Percentiles rank a stretch among this genome's conserved stretches.
These are phyloP conservation scores for Tipula unca DNA, from an alignment of 2,888 invertebrate genomes.

Conservation along the genomic window DNA sequence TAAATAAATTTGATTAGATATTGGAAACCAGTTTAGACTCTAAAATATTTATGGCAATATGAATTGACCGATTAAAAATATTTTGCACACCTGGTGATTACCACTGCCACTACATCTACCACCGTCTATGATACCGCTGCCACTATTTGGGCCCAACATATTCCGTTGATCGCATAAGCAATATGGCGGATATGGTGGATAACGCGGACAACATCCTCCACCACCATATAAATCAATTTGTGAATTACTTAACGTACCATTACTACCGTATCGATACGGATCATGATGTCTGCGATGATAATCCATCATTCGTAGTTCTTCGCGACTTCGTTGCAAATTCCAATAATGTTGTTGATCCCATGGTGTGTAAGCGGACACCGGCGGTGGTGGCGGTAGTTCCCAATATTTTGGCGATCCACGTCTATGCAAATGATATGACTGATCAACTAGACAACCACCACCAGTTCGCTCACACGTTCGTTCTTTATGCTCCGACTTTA, in stretches of 20 bases:
- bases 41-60: neutral
- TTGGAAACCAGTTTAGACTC: too few species aligned
- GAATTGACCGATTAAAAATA: neutral
- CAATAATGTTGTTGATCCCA: slow-evolving; percentile 24
- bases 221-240: slow-evolving; percentile 24
- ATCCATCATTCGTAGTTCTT: slow-evolving; percentile 27
- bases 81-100: neutral
- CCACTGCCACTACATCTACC: neutral
- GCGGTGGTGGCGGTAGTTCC: slow-evolving; percentile 28
- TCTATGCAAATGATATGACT: neutral
- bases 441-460: neutral
- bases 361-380: neutral
- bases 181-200: slow-evolving; percentile 22
- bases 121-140: neutral
- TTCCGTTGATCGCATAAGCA: slow-evolving; percentile 25
- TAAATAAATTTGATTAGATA: neutral
- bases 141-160: neutral
- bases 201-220: slow-evolving; percentile 25
- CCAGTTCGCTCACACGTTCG: neutral
- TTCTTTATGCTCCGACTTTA: neutral
- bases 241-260: slow-evolving; percentile 31
- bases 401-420: slow-evolving; percentile 27
- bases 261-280: slow-evolving; percentile 44
- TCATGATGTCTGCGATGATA: slow-evolving; percentile 47
- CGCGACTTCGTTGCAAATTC: slow-evolving; percentile 26